Conservation (phyloP, 2,888 invertebrate genomes). For the Xestia rhomboidea region DNA sequence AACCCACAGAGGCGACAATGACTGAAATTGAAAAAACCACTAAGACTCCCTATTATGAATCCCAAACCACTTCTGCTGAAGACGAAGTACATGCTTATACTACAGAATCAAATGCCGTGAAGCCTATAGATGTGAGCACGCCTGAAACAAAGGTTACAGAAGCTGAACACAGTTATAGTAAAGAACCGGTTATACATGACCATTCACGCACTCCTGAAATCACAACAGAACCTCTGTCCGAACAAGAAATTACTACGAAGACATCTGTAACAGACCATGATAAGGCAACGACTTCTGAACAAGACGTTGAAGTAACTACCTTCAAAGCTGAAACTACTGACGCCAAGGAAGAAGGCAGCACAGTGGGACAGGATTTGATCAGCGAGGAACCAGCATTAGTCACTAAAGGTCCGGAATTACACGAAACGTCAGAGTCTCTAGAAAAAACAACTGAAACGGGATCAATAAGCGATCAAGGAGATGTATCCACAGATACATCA, state of each 20-base stretch:
- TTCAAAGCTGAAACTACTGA: slow-evolving; percentile 19
- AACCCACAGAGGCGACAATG: slow-evolving; percentile 26
- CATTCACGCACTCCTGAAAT: slow-evolving; percentile 27
- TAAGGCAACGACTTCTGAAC: slow-evolving; percentile 22
- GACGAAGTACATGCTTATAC: slow-evolving; percentile 11
- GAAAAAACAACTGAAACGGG: slow-evolving; percentile 45
- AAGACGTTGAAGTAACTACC: slow-evolving; percentile 35
- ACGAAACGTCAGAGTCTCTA: slow-evolving; percentile 37
- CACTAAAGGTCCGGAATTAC: slow-evolving; percentile 41
- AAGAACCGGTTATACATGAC: slow-evolving; percentile 28
- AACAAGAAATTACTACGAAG: slow-evolving; percentile 40
- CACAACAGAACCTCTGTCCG: slow-evolving; percentile 18
- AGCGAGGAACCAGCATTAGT: slow-evolving; percentile 16
- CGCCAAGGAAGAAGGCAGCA: slow-evolving; percentile 16
- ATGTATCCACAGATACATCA: slow-evolving; percentile 54
- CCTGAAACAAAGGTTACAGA: slow-evolving; percentile 36
- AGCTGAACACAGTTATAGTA: slow-evolving; percentile 15
- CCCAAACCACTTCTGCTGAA: slow-evolving; percentile 18
- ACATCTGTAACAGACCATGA: slow-evolving; percentile 18
- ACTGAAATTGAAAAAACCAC: slow-evolving; percentile 40
- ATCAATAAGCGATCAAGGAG: slow-evolving; percentile 52
- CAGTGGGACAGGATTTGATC: slow-evolving; percentile 23
- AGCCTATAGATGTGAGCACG: slow-evolving; percentile 16
- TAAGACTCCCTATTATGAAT: slow-evolving; percentile 38
- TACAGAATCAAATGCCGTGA: slow-evolving; percentile 13